Evolutionary conservation across 1,140 invertebrate genomes (phyloP).

Genomic region (Brachionus calyciflorus): DNA sequence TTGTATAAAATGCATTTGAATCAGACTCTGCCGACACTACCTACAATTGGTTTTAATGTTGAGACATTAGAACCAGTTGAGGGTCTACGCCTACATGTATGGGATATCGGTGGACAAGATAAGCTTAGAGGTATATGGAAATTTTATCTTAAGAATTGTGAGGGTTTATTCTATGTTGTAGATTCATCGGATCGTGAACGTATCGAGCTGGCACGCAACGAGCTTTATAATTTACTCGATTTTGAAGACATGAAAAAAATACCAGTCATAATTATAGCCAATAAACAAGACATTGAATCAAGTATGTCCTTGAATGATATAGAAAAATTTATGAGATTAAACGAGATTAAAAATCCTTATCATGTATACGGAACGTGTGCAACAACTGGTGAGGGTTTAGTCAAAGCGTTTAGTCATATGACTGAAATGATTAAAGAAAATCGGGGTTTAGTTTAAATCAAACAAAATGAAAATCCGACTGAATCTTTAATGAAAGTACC

Average conservation of each 20-base stretch:
- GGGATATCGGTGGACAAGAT: conserved; percentile 46
- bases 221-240: conserved; percentile 15
- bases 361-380: conserved; percentile 90
- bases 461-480: not conserved
- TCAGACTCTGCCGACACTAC: not conserved
- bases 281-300: conserved; percentile 55
- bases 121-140: conserved; percentile 46
- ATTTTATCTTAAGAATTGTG: conserved; percentile 43
- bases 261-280: conserved; percentile 57
- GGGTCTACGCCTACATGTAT: conserved; percentile 34
- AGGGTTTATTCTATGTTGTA: conserved; percentile 40
- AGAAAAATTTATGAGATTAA: conserved; percentile 30
- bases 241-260: conserved; percentile 50
- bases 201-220: conserved; percentile 1
- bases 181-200: conserved; percentile 41
- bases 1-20: conserved; percentile 41
- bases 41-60: conserved; percentile 47
- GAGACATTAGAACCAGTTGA: conserved; percentile 36
- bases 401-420: conserved; percentile 97
- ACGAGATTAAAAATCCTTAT: conserved; percentile 74
- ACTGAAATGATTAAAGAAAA: conserved; percentile 57
- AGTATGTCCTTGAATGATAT: not conserved
- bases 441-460: conserved; percentile 17
- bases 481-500: not conserved
- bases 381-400: conserved; percentile 92